Evolutionary conservation across 2,797 vertebrate genomes (phyloP).

Genomic region (Podarcis lilfordi): DNA sequence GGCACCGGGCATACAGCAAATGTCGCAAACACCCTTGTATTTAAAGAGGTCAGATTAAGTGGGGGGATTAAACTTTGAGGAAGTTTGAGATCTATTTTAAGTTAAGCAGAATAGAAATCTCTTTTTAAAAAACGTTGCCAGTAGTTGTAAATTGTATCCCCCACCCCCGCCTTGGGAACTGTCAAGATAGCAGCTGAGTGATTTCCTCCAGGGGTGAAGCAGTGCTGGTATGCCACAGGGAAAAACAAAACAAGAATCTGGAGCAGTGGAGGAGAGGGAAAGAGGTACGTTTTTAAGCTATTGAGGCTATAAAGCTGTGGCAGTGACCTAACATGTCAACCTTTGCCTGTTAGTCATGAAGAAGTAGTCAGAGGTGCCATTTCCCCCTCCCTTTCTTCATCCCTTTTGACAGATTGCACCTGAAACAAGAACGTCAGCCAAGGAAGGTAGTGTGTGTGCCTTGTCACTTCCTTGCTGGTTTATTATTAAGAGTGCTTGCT

Average conservation of each 20-base stretch:
- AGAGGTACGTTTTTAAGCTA: background rate
- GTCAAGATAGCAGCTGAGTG: constrained; percentile 18
- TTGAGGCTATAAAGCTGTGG: background rate
- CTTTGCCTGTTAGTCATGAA: constrained; percentile 5
- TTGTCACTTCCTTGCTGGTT: constrained; percentile 13
- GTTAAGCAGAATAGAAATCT: background rate
- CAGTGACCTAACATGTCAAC: background rate
- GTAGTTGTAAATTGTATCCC: background rate
- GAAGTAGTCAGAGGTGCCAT: background rate
- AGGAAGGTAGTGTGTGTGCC: background rate
- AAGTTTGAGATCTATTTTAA: constrained; percentile 18
- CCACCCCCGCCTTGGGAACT: constrained; percentile 1
- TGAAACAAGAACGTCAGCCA: constrained; percentile 21
- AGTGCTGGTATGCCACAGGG: background rate
- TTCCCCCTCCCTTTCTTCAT: constrained; percentile 29
- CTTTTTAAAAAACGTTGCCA: background rate
- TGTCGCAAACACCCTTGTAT: background rate
- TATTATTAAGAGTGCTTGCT: constrained; percentile 7
- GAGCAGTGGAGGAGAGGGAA: background rate
- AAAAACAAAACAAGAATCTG: background rate
- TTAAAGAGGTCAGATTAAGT: background rate
- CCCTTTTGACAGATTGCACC: constrained; percentile 33
- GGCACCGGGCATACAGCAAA: background rate
- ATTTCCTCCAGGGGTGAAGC: background rate
- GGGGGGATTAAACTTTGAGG: background rate